phyloP scores from a whole-genome alignment of 2,888 invertebrate species.

The Agapetus fuscipes region DNA sequence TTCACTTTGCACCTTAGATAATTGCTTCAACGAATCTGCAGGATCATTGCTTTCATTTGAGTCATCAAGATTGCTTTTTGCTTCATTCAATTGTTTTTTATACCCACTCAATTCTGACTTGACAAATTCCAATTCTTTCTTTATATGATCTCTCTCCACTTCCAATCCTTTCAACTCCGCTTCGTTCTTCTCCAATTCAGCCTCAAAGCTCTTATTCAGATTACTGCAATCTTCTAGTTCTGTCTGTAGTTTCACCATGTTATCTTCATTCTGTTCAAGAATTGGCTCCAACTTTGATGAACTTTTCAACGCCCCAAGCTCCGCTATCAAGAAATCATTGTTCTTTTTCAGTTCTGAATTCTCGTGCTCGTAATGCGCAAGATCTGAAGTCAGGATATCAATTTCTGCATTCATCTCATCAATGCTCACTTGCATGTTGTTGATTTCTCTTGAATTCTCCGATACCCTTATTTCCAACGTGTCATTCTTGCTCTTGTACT shows the following conservation, averaged over 20 bases:
- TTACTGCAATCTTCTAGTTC: conserved; percentile 53
- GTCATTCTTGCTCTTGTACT: conserved; percentile 51
- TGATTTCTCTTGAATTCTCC: conserved; percentile 44
- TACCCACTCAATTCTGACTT: conserved; percentile 31
- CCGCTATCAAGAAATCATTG: conserved; percentile 58
- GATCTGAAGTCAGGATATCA: conserved; percentile 39
- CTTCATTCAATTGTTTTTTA: conserved; percentile 26
- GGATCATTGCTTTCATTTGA: conserved; percentile 26
- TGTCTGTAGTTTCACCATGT: conserved; percentile 50
- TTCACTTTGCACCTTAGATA: conserved; percentile 32
- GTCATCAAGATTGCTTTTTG: conserved; percentile 29
- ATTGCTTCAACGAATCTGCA: conserved; percentile 26
- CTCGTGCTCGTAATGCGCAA: conserved; percentile 50
- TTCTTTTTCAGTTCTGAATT: conserved; percentile 57
- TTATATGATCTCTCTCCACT: conserved; percentile 37
- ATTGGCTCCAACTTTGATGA: conserved; percentile 60
- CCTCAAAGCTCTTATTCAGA: conserved; percentile 49
- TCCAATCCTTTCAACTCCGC: conserved; percentile 41
- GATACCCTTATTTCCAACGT: conserved; percentile 46
- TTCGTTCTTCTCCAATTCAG: conserved; percentile 48
- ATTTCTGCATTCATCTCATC: conserved; percentile 45
- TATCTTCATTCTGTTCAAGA: conserved; percentile 63
- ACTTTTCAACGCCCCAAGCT: conserved; percentile 53
- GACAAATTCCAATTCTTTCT: conserved; percentile 43
- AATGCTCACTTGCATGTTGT: conserved; percentile 44